Percentiles rank a stretch among this genome's conserved stretches.
Conservation (phyloP, 2,888 invertebrate genomes). For the Cistogaster globosa region DNA sequence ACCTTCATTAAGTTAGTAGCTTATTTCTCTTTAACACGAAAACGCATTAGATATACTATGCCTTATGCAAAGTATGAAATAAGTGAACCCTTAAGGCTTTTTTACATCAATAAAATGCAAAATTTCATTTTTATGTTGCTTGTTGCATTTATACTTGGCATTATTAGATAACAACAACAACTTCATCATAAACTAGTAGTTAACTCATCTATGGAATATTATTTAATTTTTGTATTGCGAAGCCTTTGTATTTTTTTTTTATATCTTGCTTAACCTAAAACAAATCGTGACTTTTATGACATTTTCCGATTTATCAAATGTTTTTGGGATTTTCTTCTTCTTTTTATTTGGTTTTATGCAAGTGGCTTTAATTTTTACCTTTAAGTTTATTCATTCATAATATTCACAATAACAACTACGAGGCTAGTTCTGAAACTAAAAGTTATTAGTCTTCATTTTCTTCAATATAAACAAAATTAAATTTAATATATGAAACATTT, state of each 20-base stretch:
- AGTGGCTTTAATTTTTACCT: slow-evolving; percentile 54
- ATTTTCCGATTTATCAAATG: slow-evolving; percentile 67
- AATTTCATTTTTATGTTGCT: neutral
- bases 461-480: too few species aligned
- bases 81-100: slow-evolving; percentile 17
- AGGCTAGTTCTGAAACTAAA: neutral
- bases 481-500: too few species aligned
- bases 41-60: slow-evolving; percentile 27
- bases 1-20: neutral
- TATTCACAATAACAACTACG: slow-evolving; percentile 49
- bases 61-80: slow-evolving; percentile 52
- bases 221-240: slow-evolving; percentile 49
- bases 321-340: slow-evolving; percentile 44
- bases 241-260: slow-evolving; percentile 6
- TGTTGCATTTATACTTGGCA: slow-evolving; percentile 8
- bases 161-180: slow-evolving; percentile 65
- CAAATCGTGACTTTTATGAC: slow-evolving; percentile 72
- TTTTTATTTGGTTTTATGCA: slow-evolving; percentile 14
- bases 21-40: neutral
- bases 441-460: too few species aligned
- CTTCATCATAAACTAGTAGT: slow-evolving; percentile 62
- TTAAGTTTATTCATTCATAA: slow-evolving; percentile 54
- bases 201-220: slow-evolving; percentile 56
- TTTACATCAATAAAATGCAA: neutral
- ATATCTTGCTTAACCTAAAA: slow-evolving; percentile 52